Evolutionary conservation across 2,888 invertebrate species (phyloP).

Genomic region (Cantharis lateralis): DNA sequence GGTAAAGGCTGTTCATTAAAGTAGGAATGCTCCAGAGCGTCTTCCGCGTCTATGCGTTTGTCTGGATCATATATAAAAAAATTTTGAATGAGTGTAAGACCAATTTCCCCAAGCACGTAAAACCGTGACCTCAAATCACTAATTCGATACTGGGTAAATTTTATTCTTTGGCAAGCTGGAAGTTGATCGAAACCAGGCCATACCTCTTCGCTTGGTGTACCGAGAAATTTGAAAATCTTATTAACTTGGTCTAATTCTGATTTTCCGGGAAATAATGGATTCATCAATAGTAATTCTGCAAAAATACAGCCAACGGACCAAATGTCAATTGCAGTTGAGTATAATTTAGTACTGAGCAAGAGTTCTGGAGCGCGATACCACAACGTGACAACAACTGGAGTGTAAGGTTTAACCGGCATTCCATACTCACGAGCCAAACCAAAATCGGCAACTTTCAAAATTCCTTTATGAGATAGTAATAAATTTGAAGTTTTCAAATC

Average conservation of each 20-base stretch:
- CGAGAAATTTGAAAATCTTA: conserved; percentile 88
- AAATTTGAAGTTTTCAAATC: conserved; percentile 98
- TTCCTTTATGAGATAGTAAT: conserved; percentile 87
- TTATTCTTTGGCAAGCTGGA: conserved; percentile 87
- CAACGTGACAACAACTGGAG: conserved; percentile 95
- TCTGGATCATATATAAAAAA: conserved; percentile 92
- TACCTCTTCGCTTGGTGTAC: conserved; percentile 93
- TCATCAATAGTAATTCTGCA: conserved; percentile 93
- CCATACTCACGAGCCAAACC: conserved; percentile 98
- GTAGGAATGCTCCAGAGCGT: conserved; percentile 83
- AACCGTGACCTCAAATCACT: conserved; percentile 59
- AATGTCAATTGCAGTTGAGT: conserved; percentile 95
- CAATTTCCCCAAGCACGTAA: conserved; percentile 63
- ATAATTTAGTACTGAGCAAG: conserved; percentile 86
- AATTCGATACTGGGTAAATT: conserved; percentile 89
- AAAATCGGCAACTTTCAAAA: conserved; percentile 75
- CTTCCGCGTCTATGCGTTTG: conserved; percentile 85
- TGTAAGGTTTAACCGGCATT: conserved; percentile 94
- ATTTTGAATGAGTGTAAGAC: conserved; percentile 63
- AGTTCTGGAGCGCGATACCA: conserved; percentile 99
- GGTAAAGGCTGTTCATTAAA: conserved; percentile 84
- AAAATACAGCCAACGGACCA: conserved; percentile 99
- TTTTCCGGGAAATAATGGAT: conserved; percentile 95
- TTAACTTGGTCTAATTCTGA: conserved; percentile 95
- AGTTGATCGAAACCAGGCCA: conserved; percentile 95